Evolutionary conservation across 2,113 vertebrate genomes (phyloP).

Genomic region (Murina feae): DNA sequence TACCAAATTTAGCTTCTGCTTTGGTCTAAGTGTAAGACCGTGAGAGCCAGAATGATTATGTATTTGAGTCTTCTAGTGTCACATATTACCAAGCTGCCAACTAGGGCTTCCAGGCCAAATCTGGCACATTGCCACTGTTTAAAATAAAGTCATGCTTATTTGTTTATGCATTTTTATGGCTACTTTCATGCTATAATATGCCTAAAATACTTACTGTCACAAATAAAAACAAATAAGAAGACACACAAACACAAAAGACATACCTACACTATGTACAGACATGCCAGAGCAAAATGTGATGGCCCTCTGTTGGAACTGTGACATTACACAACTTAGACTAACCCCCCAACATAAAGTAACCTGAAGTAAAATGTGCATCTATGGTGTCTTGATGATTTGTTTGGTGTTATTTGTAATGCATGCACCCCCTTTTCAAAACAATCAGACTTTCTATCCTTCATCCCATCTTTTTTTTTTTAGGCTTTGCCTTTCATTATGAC

Average conservation of each 20-base stretch:
- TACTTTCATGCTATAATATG: neutral
- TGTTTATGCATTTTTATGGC: neutral
- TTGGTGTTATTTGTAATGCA: neutral
- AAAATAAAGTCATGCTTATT: neutral
- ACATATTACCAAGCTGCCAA: neutral
- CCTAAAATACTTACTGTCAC: neutral
- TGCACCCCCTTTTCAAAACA: neutral
- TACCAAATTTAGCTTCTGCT: constrained; percentile 4
- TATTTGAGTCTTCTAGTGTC: neutral
- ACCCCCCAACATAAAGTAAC: neutral
- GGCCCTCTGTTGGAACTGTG: neutral
- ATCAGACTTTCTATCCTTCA: neutral
- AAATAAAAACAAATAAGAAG: neutral
- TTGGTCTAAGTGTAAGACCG: neutral
- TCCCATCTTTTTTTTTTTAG: neutral
- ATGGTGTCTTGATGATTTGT: neutral
- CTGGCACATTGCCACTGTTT: neutral
- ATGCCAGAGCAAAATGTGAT: neutral
- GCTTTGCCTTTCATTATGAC: neutral
- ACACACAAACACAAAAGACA: neutral
- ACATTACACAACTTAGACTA: neutral
- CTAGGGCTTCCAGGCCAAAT: neutral
- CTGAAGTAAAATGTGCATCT: neutral
- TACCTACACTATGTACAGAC: neutral
- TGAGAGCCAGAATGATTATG: neutral